Base-by-base conservation (phyloP, 2,797 vertebrate species). In the Lycodopsis pacificus region DNA sequence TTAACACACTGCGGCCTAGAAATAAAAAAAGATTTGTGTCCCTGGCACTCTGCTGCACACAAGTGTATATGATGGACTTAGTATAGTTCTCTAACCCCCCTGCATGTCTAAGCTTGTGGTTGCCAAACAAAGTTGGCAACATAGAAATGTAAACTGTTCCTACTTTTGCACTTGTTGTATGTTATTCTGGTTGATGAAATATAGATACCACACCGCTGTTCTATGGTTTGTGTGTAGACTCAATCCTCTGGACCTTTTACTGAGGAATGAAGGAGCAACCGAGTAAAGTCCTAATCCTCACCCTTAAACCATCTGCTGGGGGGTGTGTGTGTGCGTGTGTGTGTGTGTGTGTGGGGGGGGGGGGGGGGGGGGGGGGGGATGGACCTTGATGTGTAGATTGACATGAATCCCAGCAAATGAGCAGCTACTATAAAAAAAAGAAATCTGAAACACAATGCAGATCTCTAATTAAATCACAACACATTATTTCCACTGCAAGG, bases 221-320 rank as follows among this genome's bases (percentile, higher is more conserved):
- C 12, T 6, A 59, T 13, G 57, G 74, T 66, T 32, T 42, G 17
- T 56, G 49, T 51, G 42, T 8, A 36, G 22, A 79, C 72, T 87
- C 82, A 90, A 89, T 91, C 89, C 85, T 82, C 49, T 56, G 57
- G 83, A 81, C 77, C 79, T 89, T 91, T 88, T 73, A 74, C 53
- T 42, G 69, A 44, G 44, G 86, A 87, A 91, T 77, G 67, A 90
- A 90, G 81, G 82, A 84, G 89, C 63, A 85, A 76, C 79, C 69
- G 75, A 81, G 84, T 88, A 59, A 79, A 88, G 82, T 90, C 87
- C 87, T 93, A 93, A 93, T 92, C 92, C 88, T 81, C 69, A 78
- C 34, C 75, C 82, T 63, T 76, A 36, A 87, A 86, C 93, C 88
- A 93, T 93, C 92, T 94, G 91, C 85, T 79, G 32, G 22, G 62